A percentile compares a stretch with the other conserved stretches of the same genome.
Evolutionary conservation across 1,140 invertebrate species (phyloP).

Genomic region (Zaprionus inermis): DNA sequence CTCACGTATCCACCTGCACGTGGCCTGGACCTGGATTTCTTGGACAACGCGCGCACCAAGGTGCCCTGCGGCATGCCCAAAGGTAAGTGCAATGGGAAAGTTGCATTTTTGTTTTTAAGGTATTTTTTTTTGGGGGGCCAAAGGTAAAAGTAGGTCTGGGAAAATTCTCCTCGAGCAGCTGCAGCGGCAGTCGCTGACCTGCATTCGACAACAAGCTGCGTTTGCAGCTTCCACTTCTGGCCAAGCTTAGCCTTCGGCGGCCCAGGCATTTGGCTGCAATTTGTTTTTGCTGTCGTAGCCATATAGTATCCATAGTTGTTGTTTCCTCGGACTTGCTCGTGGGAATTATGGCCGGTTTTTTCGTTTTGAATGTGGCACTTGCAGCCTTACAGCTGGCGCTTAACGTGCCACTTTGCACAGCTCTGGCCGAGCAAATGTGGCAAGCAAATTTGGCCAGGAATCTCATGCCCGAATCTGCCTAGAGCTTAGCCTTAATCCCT

Average conservation of each 20-base stretch:
- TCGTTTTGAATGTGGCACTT: constrained; percentile 33
- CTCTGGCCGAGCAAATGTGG: constrained; percentile 10
- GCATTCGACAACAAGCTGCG: constrained; percentile 27
- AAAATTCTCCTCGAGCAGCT: constrained; percentile 29
- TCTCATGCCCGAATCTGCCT: not conserved
- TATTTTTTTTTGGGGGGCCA: constrained; percentile 1
- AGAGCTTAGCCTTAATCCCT: constrained; percentile 23
- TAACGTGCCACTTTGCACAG: constrained; percentile 31
- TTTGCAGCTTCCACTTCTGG: constrained; percentile 29
- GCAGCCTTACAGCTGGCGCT: constrained; percentile 42
- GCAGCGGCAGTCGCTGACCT: constrained; percentile 21
- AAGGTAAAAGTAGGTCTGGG: constrained; percentile 37
- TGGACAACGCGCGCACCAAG: constrained; percentile 95
- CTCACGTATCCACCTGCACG: constrained; percentile 94
- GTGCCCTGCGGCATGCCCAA: constrained; percentile 97
- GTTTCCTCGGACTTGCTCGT: constrained; percentile 40
- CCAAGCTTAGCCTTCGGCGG: constrained; percentile 30
- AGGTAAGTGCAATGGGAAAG: constrained; percentile 87
- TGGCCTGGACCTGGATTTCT: constrained; percentile 95
- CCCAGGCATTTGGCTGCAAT: constrained; percentile 40
- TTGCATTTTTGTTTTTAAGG: not conserved
- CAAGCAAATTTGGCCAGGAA: constrained; percentile 19
- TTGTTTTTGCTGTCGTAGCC: constrained; percentile 19
- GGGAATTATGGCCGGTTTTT: constrained; percentile 58
- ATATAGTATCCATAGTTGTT: constrained; percentile 32